phyloP scores from a whole-genome alignment of 2,113 vertebrate species.

The Sterna hirundo region DNA sequence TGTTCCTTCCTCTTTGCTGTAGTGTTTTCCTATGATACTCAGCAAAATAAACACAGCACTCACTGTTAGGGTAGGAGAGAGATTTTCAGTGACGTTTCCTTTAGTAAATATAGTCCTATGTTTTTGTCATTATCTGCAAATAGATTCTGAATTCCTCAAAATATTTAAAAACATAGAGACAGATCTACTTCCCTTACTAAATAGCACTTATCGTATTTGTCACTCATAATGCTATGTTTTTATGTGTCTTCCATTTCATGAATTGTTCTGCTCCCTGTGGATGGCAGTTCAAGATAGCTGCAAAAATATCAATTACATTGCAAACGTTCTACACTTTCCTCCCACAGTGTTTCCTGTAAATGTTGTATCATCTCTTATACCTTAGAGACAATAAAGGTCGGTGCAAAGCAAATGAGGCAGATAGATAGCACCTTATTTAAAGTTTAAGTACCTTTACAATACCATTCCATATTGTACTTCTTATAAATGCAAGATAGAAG shows the following conservation, averaged over 20 bases:
- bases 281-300: not conserved
- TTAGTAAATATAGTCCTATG: not conserved
- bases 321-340: not conserved
- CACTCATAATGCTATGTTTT: not conserved
- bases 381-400: not conserved
- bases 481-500: not conserved
- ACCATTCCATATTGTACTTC: not conserved
- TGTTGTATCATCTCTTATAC: not conserved
- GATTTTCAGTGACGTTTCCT: not conserved
- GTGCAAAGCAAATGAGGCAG: not conserved
- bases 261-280: not conserved
- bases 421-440: not conserved
- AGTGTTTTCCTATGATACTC: not conserved
- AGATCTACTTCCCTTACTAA: not conserved
- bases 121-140: not conserved
- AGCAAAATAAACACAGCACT: not conserved
- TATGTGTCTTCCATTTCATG: not conserved
- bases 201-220: not conserved
- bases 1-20: not conserved
- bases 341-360: not conserved
- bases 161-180: not conserved
- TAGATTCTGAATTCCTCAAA: not conserved
- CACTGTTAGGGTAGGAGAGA: not conserved
- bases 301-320: not conserved
- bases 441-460: not conserved